Percentiles rank a stretch among this genome's conserved stretches.
Evolutionary conservation across 1,140 invertebrate genomes (phyloP).

Genomic region (Eurosta solidaginis): DNA sequence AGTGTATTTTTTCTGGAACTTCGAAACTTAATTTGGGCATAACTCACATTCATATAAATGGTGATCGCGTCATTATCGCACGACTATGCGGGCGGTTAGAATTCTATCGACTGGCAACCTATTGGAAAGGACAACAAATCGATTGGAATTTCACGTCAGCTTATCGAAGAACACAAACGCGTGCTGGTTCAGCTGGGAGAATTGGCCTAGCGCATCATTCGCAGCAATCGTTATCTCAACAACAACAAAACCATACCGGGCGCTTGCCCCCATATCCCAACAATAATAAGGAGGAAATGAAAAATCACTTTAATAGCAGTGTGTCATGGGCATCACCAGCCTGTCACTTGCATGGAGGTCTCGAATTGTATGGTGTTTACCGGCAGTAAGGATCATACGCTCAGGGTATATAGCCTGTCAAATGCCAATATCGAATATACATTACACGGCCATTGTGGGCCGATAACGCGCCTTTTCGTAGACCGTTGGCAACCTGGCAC

Average conservation of each 20-base stretch:
- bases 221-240: constrained; percentile 40
- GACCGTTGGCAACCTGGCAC: constrained; percentile 79
- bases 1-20: constrained; percentile 79
- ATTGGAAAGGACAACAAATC: constrained; percentile 73
- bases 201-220: constrained; percentile 48
- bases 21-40: constrained; percentile 67
- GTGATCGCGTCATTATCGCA: constrained; percentile 75
- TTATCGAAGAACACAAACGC: constrained; percentile 74
- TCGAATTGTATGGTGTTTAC: constrained; percentile 85
- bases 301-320: constrained; percentile 73
- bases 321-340: constrained; percentile 86
- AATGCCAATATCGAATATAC: constrained; percentile 83
- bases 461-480: constrained; percentile 89
- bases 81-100: constrained; percentile 82
- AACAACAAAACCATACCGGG: constrained; percentile 32
- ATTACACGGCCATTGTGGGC: constrained; percentile 90
- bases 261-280: not conserved
- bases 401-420: constrained; percentile 85
- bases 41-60: constrained; percentile 75
- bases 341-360: constrained; percentile 85
- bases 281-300: constrained; percentile 70
- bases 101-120: constrained; percentile 79
- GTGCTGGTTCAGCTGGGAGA: constrained; percentile 74
- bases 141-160: constrained; percentile 77
- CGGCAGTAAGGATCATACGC: constrained; percentile 90